phyloP scores from a whole-genome alignment of 2,888 invertebrate species.

The Galerucella pusilla region DNA sequence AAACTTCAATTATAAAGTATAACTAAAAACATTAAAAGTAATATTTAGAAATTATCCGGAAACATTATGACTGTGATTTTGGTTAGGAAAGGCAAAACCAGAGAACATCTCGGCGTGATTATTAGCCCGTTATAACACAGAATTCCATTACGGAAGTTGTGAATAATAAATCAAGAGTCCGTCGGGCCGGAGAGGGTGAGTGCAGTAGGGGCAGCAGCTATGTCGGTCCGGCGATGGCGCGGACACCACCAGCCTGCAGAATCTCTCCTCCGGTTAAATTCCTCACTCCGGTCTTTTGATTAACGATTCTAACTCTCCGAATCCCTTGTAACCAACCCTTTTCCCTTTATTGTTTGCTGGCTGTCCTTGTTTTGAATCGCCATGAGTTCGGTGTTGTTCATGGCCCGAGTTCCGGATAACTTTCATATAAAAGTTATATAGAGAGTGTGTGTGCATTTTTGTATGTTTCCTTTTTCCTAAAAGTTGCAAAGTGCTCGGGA shows the following conservation, averaged over 20 bases:
- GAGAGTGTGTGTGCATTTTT: neutral
- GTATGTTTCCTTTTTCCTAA: neutral
- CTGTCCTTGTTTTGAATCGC: slow-evolving; percentile 42
- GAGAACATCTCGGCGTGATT: slow-evolving; percentile 48
- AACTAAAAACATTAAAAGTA: neutral
- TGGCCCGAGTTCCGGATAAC: slow-evolving; percentile 1
- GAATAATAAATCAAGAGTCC: slow-evolving; percentile 63
- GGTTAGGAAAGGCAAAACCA: slow-evolving; percentile 20
- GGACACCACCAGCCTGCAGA: slow-evolving; percentile 61
- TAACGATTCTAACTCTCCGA: slow-evolving; percentile 58
- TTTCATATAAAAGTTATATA: neutral
- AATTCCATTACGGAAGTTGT: slow-evolving; percentile 62
- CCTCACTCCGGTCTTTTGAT: slow-evolving; percentile 55
- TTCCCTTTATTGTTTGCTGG: slow-evolving; percentile 42
- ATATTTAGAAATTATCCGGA: neutral
- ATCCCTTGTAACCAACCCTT: slow-evolving; percentile 40
- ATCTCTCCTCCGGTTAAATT: slow-evolving; percentile 48
- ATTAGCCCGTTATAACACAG: slow-evolving; percentile 59
- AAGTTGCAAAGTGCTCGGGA: neutral
- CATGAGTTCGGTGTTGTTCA: slow-evolving; percentile 34
- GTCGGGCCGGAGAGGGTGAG: slow-evolving; percentile 33
- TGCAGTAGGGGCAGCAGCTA: slow-evolving; percentile 67
- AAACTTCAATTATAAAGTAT: neutral
- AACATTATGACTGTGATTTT: slow-evolving; percentile 15
- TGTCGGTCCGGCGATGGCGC: slow-evolving; percentile 68